Conservation (phyloP, 2,113 vertebrate genomes). For the Proteles cristata region DNA sequence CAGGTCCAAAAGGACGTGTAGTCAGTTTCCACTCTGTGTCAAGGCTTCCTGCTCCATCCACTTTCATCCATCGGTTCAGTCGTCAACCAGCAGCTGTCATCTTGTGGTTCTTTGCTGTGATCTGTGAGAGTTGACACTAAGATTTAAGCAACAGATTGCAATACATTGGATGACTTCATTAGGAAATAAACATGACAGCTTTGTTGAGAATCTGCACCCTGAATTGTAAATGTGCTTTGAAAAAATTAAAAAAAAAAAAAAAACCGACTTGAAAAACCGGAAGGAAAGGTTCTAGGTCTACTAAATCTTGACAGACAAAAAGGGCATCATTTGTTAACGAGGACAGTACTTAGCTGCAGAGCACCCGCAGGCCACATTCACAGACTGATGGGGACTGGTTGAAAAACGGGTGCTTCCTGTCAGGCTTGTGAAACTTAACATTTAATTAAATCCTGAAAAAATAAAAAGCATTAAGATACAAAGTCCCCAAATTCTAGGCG, state of each 20-base stretch:
- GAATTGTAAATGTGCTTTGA: background rate
- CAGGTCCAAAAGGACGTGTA: background rate
- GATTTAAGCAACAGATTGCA: background rate
- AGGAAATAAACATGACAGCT: background rate
- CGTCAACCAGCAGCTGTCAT: background rate
- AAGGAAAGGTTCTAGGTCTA: background rate
- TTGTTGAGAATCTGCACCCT: background rate
- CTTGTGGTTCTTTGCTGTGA: background rate
- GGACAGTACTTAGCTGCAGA: background rate
- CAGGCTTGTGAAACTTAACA: background rate
- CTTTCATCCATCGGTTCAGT: too few relatives aligned
- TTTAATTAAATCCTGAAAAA: slow-evolving; percentile 11
- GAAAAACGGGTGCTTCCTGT: background rate
- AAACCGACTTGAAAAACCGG: background rate
- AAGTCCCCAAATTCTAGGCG: background rate
- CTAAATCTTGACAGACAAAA: background rate
- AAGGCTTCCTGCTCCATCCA: background rate
- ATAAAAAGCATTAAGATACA: background rate
- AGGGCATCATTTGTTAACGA: background rate
- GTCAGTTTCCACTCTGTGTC: background rate
- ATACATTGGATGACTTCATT: background rate
- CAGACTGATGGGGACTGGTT: background rate
- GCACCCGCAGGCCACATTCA: background rate
- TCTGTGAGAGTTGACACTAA: background rate
- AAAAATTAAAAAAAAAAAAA: background rate